phyloP scores from a whole-genome alignment of 2,888 invertebrate species.

The Achlya flavicornis region DNA sequence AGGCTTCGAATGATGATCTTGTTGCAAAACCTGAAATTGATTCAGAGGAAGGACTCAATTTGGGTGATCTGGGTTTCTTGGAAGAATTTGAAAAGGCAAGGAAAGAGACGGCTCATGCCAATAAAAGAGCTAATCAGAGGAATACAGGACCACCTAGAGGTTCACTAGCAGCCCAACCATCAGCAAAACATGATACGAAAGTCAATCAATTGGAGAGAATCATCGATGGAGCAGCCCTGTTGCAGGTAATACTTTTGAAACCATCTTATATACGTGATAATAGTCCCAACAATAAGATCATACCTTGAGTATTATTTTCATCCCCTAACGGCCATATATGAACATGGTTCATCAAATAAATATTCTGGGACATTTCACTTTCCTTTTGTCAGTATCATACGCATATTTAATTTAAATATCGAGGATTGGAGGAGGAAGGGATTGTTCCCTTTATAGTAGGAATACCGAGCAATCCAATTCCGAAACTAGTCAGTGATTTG shows the following conservation, averaged over 20 bases:
- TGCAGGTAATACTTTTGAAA: slow-evolving; percentile 54
- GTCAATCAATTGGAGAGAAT: slow-evolving; percentile 62
- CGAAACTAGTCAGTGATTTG: too few relatives aligned
- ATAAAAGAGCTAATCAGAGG: not conserved
- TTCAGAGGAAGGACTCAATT: slow-evolving; percentile 50
- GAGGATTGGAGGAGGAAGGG: too few relatives aligned
- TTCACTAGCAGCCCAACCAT: slow-evolving; percentile 19
- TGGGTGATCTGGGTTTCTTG: slow-evolving; percentile 59
- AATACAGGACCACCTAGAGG: not conserved
- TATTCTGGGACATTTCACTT: too few relatives aligned
- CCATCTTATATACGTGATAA: not conserved
- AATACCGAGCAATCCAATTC: too few relatives aligned
- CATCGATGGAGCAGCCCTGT: slow-evolving; percentile 64
- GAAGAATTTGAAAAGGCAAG: slow-evolving; percentile 50
- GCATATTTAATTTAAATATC: too few relatives aligned
- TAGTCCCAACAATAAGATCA: not conserved
- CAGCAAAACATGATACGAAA: slow-evolving; percentile 53
- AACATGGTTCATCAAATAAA: too few relatives aligned
- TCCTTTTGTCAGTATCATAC: too few relatives aligned
- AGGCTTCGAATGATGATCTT: slow-evolving; percentile 15
- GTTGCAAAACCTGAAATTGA: slow-evolving; percentile 31
- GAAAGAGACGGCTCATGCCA: slow-evolving; percentile 16
- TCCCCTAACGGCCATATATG: too few relatives aligned
- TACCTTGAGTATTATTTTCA: too few relatives aligned
- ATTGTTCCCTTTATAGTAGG: too few relatives aligned